Evolutionary conservation across 2,797 vertebrate species (phyloP).

Genomic region (Sebastes itinus): DNA sequence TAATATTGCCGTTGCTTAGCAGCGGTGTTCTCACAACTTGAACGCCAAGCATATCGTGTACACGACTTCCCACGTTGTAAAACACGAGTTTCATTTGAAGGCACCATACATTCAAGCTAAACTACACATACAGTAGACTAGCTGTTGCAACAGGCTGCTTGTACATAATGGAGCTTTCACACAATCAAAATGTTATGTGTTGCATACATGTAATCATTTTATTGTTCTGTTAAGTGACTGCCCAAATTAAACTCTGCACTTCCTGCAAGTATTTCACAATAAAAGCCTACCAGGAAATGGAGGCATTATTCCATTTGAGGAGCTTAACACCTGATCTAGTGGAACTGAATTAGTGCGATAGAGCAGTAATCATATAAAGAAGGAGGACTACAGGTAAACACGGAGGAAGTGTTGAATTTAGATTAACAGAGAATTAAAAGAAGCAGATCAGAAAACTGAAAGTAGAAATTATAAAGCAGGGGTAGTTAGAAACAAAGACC

Average conservation of each 20-base stretch:
- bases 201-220: neutral
- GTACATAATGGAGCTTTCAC: neutral
- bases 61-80: too few species aligned
- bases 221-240: neutral
- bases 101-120: neutral
- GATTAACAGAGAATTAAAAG: neutral
- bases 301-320: neutral
- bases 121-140: neutral
- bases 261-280: neutral
- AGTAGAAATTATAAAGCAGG: neutral
- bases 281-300: neutral
- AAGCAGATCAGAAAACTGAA: neutral
- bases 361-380: neutral
- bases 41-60: too few species aligned
- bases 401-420: neutral
- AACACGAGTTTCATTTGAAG: neutral
- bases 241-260: neutral
- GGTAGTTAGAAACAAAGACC: neutral
- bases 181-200: neutral
- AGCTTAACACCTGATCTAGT: neutral
- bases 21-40: too few species aligned
- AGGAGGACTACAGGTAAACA: neutral
- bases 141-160: neutral
- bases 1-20: too few species aligned
- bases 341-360: neutral